These are phyloP conservation scores for Metopolophium dirhodum DNA, from an alignment of 1,140 invertebrate genomes.

Conservation along the genomic window DNA sequence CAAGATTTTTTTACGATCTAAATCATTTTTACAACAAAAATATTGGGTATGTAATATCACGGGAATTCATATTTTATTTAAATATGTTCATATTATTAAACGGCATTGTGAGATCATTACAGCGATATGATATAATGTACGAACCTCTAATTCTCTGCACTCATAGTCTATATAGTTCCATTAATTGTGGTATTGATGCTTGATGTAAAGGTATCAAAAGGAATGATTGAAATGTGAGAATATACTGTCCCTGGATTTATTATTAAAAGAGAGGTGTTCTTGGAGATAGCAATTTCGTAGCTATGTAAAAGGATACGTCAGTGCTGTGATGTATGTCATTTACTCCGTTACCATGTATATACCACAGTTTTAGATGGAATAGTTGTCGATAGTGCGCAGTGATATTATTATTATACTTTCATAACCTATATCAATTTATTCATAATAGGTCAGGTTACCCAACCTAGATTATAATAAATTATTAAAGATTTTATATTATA, in stretches of 20 bases:
- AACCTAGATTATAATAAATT: neutral
- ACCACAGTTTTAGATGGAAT: neutral
- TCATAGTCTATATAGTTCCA: neutral
- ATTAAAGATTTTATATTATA: neutral
- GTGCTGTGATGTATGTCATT: neutral
- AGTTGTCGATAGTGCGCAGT: neutral
- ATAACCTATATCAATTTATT: neutral
- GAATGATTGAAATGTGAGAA: neutral
- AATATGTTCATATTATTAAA: neutral
- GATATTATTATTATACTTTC: neutral
- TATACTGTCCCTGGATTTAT: neutral
- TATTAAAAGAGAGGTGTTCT: neutral
- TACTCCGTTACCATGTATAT: neutral
- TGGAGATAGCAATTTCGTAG: neutral
- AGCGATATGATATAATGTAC: neutral
- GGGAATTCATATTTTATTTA: neutral
- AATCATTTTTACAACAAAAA: neutral
- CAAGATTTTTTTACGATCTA: neutral
- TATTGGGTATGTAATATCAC: neutral
- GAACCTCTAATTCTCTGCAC: neutral
- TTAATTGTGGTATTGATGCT: neutral
- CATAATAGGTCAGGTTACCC: neutral
- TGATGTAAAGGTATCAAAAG: neutral
- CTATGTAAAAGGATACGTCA: slow-evolving; percentile 2
- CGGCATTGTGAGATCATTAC: neutral